Evolutionary conservation across 2,113 vertebrate genomes (phyloP).

Genomic region (Eretmochelys imbricata): DNA sequence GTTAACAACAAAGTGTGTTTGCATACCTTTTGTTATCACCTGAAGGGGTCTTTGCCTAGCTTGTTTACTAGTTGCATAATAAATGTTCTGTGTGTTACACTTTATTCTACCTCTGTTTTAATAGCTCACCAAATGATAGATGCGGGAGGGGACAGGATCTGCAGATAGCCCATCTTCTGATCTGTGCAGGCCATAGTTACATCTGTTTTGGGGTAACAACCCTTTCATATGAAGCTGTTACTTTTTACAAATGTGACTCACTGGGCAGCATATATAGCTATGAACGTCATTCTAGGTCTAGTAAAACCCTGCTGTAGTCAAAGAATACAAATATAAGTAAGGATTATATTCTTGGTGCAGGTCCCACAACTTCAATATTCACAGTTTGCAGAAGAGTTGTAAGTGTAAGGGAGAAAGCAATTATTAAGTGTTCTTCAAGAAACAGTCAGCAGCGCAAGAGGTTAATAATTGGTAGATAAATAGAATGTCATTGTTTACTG

Average conservation of each 20-base stretch:
- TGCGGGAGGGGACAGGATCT: too few relatives aligned
- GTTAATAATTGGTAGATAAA: neutral
- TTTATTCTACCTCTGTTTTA: too few relatives aligned
- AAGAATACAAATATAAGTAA: neutral
- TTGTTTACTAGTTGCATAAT: too few relatives aligned
- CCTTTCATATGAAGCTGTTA: too few relatives aligned
- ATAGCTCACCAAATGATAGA: too few relatives aligned
- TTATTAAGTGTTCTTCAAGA: neutral
- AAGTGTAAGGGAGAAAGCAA: neutral
- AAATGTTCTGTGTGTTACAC: too few relatives aligned
- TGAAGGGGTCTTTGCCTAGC: too few relatives aligned
- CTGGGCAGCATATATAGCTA: neutral
- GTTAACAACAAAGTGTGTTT: too few relatives aligned
- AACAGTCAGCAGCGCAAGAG: conserved; percentile 3
- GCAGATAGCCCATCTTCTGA: too few relatives aligned
- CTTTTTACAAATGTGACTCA: neutral
- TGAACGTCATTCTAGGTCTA: neutral
- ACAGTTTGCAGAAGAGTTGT: neutral
- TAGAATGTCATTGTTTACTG: neutral
- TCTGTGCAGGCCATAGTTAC: too few relatives aligned
- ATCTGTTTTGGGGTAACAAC: too few relatives aligned
- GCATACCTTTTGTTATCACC: too few relatives aligned
- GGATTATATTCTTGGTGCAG: neutral
- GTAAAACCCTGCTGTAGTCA: neutral
- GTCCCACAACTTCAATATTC: neutral